Conservation (phyloP, 2,888 invertebrate species). For the Phengaris alcon region DNA sequence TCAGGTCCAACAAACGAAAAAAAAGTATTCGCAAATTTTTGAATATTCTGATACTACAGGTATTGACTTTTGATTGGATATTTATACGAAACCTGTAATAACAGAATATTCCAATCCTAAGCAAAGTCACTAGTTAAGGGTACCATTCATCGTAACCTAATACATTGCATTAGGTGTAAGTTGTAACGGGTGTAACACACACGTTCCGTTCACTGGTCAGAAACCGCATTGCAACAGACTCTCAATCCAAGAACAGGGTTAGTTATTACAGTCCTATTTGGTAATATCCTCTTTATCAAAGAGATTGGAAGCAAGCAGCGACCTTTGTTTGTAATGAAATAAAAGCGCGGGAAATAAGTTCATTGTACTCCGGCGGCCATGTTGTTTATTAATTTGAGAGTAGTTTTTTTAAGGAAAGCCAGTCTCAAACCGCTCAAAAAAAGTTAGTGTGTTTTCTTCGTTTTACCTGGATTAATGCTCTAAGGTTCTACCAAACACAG, state of each 20-base stretch:
- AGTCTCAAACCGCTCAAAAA: background rate
- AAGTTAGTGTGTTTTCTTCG: no score
- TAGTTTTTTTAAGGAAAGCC: background rate
- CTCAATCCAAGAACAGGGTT: constrained; percentile 28
- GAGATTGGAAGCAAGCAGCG: constrained; percentile 30
- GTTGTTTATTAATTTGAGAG: constrained; percentile 20
- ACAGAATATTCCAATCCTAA: background rate
- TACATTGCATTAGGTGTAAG: constrained; percentile 19
- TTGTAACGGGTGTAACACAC: background rate
- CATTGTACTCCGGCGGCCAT: constrained; percentile 13
- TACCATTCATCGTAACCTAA: constrained; percentile 26
- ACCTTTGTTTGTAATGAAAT: constrained; percentile 5
- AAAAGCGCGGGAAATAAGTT: background rate
- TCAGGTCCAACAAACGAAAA: no score
- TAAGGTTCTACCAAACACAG: no score
- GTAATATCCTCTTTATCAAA: constrained; percentile 45
- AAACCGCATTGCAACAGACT: constrained; percentile 23
- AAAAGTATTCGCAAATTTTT: no score
- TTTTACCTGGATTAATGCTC: no score
- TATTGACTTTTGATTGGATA: no score
- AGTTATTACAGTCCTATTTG: constrained; percentile 44
- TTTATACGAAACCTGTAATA: background rate
- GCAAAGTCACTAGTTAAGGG: background rate
- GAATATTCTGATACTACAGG: no score
- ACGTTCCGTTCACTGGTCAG: constrained; percentile 11